A percentile compares a stretch with the other conserved stretches of the same genome.
phyloP scores from a whole-genome alignment of 2,113 vertebrate species.

The Pelvicachromis taeniatus region DNA sequence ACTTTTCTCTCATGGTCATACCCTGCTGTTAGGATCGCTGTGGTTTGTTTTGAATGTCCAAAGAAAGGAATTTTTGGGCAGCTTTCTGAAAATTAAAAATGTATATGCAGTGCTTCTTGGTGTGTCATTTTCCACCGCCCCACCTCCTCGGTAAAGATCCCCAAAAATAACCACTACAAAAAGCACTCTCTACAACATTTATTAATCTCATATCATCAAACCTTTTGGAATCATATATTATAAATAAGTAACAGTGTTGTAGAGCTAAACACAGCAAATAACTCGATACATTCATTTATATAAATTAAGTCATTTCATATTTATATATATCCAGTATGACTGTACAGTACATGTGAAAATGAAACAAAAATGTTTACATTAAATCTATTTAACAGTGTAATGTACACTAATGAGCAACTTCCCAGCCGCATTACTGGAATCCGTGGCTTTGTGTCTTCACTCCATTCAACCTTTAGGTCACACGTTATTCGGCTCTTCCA shows the following conservation, averaged over 20 bases:
- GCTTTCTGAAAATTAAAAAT: neutral
- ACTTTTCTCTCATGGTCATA: neutral
- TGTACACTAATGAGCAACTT: slow-evolving; percentile 75
- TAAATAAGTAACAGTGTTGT: slow-evolving; percentile 67
- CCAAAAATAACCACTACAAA: neutral
- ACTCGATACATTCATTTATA: slow-evolving; percentile 71
- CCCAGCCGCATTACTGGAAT: slow-evolving; percentile 66
- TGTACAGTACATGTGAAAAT: slow-evolving; percentile 71
- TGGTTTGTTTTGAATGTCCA: neutral
- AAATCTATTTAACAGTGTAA: slow-evolving; percentile 76
- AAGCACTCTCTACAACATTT: slow-evolving; percentile 56
- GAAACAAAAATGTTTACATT: slow-evolving; percentile 67
- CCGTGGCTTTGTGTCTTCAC: slow-evolving; percentile 18
- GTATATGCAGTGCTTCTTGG: neutral
- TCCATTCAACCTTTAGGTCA: slow-evolving; percentile 26
- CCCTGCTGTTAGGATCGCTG: neutral
- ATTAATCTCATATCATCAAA: slow-evolving; percentile 51
- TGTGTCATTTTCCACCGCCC: neutral
- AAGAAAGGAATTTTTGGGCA: neutral
- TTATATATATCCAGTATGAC: slow-evolving; percentile 46
- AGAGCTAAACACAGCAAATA: slow-evolving; percentile 63
- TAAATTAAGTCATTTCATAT: slow-evolving; percentile 67
- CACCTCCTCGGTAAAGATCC: neutral
- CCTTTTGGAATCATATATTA: slow-evolving; percentile 32
- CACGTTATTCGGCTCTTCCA: slow-evolving; percentile 55